These are phyloP conservation scores for Cancer borealis DNA, from an alignment of 2,888 invertebrate genomes.

Conservation along the genomic window DNA sequence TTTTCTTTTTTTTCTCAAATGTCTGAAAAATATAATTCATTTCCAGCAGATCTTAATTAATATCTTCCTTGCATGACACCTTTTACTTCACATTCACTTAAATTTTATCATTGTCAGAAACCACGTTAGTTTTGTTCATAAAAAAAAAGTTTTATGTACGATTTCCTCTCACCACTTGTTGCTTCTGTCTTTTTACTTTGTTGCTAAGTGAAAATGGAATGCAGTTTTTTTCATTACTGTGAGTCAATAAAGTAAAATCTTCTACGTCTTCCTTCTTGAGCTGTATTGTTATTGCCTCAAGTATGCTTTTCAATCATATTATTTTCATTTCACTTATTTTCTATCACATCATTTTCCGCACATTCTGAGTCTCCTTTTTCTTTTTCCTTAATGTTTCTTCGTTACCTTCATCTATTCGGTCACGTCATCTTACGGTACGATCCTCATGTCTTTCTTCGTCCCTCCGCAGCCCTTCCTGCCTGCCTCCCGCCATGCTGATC, in stretches of 20 bases:
- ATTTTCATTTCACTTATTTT: background rate
- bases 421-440: background rate
- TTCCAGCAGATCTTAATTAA: constrained; percentile 10
- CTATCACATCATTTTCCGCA: background rate
- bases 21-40: background rate
- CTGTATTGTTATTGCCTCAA: background rate
- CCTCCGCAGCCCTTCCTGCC: background rate
- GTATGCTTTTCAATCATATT: background rate
- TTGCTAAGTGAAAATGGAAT: background rate
- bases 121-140: background rate
- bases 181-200: background rate
- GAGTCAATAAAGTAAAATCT: background rate
- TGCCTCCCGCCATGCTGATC: background rate
- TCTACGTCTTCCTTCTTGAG: background rate
- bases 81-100: background rate
- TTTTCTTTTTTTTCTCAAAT: background rate
- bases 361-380: background rate
- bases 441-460: background rate
- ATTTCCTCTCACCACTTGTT: background rate
- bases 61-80: background rate
- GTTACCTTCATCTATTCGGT: background rate
- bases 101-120: background rate
- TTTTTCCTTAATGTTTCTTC: background rate
- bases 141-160: background rate
- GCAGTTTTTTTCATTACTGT: background rate